Evolutionary conservation across 1,140 invertebrate genomes (phyloP).

Genomic region (Nasonia longicornis): DNA sequence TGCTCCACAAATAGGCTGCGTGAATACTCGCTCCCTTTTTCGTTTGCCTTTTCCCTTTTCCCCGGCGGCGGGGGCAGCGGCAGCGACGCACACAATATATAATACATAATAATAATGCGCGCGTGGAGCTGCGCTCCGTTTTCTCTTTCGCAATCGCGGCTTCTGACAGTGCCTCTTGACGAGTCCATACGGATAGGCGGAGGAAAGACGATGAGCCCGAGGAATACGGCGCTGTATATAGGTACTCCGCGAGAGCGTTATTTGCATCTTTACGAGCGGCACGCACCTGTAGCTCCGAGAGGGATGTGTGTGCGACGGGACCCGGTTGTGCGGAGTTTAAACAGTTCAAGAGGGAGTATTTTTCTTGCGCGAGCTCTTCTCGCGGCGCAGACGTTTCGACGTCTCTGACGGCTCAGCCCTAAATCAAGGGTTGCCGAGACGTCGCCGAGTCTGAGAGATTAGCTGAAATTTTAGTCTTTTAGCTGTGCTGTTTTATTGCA

Average conservation of each 20-base stretch:
- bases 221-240: background rate
- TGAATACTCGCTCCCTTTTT: background rate
- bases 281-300: slow-evolving; percentile 56
- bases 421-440: slow-evolving; percentile 21
- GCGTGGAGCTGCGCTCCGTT: background rate
- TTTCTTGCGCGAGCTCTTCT: background rate
- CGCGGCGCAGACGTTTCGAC: background rate
- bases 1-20: slow-evolving; percentile 39
- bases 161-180: slow-evolving; percentile 61
- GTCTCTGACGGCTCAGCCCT: background rate
- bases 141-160: slow-evolving; percentile 57
- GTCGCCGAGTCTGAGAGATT: background rate
- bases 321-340: background rate
- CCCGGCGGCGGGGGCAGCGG: background rate
- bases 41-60: slow-evolving; percentile 16
- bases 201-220: slow-evolving; percentile 29
- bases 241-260: slow-evolving; percentile 41
- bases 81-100: background rate
- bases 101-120: background rate
- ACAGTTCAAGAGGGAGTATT: background rate
- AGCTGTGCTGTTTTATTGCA: background rate
- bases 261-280: slow-evolving; percentile 66
- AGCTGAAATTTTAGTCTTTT: background rate
- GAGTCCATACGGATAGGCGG: slow-evolving; percentile 55
- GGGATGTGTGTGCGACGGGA: slow-evolving; percentile 1